phyloP scores from a whole-genome alignment of 2,888 invertebrate species.

The Miltochrista miniata region DNA sequence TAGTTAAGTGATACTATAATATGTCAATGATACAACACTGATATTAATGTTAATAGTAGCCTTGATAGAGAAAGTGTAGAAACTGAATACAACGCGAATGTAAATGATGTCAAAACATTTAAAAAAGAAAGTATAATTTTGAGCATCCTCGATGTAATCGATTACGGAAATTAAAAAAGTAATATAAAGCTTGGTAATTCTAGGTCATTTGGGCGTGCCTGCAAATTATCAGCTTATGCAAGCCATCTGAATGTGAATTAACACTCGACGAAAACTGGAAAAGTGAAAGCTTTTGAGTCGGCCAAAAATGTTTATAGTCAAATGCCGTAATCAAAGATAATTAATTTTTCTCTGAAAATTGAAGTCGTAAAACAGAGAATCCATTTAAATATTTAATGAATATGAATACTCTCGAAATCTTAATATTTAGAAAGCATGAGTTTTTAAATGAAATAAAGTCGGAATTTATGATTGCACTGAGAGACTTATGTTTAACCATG shows the following conservation, averaged over 20 bases:
- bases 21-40: constrained; percentile 16
- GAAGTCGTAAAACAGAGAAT: background rate
- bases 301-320: background rate
- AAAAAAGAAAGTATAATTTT: background rate
- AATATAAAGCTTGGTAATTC: background rate
- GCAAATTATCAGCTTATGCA: constrained; percentile 16
- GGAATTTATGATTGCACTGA: background rate
- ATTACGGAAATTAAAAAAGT: constrained; percentile 3
- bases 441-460: background rate
- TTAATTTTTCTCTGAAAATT: background rate
- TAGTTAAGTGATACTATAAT: constrained; percentile 20
- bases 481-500: background rate
- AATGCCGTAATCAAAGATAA: background rate
- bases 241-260: constrained; percentile 16
- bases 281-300: constrained; percentile 25
- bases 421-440: background rate
- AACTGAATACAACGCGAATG: background rate
- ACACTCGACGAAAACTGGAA: constrained; percentile 17
- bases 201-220: constrained; percentile 9
- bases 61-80: background rate
- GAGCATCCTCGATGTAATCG: too few species aligned
- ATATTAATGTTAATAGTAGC: background rate
- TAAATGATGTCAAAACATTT: background rate
- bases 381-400: background rate
- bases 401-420: background rate